phyloP scores from a whole-genome alignment of 1,140 invertebrate genomes.

The Paralvinella palmiformis region DNA sequence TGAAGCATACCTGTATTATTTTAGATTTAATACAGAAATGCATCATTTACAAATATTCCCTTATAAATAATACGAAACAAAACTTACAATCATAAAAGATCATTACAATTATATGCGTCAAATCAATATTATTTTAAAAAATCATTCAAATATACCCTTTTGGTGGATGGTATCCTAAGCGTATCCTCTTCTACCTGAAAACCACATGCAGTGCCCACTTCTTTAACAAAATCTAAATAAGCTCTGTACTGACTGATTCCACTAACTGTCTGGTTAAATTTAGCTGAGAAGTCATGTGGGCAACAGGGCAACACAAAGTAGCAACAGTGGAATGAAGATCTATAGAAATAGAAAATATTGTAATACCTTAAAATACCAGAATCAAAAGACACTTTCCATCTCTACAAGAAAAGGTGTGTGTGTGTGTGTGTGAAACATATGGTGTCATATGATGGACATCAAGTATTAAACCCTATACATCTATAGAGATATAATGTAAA shows the following conservation, averaged over 20 bases:
- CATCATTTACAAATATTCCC: neutral
- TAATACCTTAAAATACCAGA: no score
- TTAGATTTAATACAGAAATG: neutral
- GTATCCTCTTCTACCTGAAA: slow-evolving; percentile 73
- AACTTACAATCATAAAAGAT: no score
- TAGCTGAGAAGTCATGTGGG: slow-evolving; percentile 80
- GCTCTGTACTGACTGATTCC: slow-evolving; percentile 63
- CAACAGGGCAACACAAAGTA: slow-evolving; percentile 94
- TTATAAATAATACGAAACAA: no score
- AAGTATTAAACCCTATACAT: neutral
- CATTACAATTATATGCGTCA: neutral
- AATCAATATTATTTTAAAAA: neutral
- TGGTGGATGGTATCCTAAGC: slow-evolving; percentile 92
- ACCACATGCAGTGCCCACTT: slow-evolving; percentile 66
- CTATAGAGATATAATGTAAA: neutral
- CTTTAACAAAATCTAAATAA: slow-evolving; percentile 72
- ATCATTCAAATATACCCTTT: no score
- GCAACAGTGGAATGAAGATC: slow-evolving; percentile 54
- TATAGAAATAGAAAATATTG: slow-evolving; percentile 25
- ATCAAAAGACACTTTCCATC: no score
- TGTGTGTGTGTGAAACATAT: neutral
- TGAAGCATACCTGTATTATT: slow-evolving; percentile 60
- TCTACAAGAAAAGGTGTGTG: no score
- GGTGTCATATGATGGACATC: neutral
- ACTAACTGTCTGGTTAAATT: slow-evolving; percentile 53